phyloP scores from a whole-genome alignment of 1,140 invertebrate genomes.

The Periplaneta americana region DNA sequence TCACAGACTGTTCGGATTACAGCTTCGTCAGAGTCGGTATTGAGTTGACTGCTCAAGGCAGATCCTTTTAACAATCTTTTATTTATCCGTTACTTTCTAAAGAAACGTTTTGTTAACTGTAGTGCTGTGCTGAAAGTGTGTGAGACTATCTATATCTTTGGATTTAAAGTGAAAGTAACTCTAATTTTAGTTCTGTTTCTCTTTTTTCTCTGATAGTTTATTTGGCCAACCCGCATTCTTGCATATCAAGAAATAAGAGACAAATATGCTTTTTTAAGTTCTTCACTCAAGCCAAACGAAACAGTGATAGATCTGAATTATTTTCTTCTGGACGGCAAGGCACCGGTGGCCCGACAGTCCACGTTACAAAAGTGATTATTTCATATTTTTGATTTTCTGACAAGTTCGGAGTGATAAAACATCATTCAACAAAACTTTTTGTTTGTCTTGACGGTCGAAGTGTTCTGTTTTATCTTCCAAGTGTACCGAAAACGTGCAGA shows the following conservation, averaged over 20 bases:
- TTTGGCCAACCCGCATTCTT: conserved; percentile 4
- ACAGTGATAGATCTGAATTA: neutral
- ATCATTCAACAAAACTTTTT: neutral
- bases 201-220: conserved; percentile 9
- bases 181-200: conserved; percentile 2
- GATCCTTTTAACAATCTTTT: neutral
- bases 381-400: neutral
- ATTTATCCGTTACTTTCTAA: neutral
- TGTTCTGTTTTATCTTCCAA: neutral
- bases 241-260: conserved; percentile 9
- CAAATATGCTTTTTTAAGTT: neutral
- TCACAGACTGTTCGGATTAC: neutral
- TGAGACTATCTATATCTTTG: too few relatives aligned
- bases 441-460: neutral
- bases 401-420: neutral
- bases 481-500: neutral
- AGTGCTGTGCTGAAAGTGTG: conserved; percentile 8
- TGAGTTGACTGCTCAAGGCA: neutral
- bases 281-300: neutral
- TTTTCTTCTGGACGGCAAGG: neutral
- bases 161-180: neutral
- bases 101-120: neutral
- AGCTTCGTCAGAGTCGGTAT: neutral
- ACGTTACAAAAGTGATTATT: neutral
- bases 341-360: neutral